Evolutionary conservation across 2,888 invertebrate genomes (phyloP), one percentile per base, ranked within the genome.

Genomic region (Trichopoda pennipes): DNA sequence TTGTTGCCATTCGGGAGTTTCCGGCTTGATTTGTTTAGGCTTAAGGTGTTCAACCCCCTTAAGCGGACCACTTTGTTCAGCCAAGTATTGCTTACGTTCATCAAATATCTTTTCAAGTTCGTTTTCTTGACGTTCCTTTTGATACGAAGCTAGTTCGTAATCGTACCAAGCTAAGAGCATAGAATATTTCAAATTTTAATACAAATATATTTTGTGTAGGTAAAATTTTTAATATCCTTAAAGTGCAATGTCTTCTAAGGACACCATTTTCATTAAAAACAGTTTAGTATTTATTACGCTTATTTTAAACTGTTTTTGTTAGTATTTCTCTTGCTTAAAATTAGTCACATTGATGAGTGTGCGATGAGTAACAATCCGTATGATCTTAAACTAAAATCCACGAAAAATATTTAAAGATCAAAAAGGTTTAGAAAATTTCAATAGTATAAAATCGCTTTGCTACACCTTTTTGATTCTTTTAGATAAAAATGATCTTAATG

Each of bases 31-130:
- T 60, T 94, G 92, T 90, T 95, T 96, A 85, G 92, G 93, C 88
- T 93, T 94, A 73, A 93, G 90, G 86, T 93, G 93, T 75, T 93
- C 93, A 2, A 92, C 91, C 44, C 92, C 92, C 86, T 89, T 90
- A 72, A 94, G 91, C 77, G 93, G 93, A 85, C 93, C 94, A 51
- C 92, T 93, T 87, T 94, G 93, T 86, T 96, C 94, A 85, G 94
- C 93, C 87, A 94, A 91, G 61, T 93, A 93, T 88, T 94, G 94
- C 86, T 94, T 93, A 85, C 96, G 94, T 90, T 97, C 97, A 89
- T 97, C 97, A 90, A 97, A 97, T 61, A 96, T 94, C 90, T 95
- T 94, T 90, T 96, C 96, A 87, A 97, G 92, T 92, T 98, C 97
- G 73, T 95, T 96, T 87, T 95, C 96, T 86, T 89, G 87, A 85